These are phyloP conservation scores for Dendrolimus pini DNA, from an alignment of 2,888 invertebrate genomes.

Conservation along the genomic window DNA sequence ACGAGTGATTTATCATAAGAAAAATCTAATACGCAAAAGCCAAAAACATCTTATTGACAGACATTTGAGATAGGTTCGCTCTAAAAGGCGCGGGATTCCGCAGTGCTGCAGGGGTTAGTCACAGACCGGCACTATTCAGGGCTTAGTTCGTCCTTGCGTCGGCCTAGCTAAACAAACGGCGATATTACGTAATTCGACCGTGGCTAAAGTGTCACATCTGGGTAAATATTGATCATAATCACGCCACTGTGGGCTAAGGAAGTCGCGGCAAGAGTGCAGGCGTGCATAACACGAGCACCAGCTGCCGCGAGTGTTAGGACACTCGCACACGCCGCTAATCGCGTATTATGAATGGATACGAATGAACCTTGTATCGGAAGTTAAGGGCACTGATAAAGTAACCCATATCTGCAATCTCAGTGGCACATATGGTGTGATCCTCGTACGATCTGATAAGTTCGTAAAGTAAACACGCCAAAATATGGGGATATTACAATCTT, in stretches of 20 bases:
- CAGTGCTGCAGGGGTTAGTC: conserved; percentile 19
- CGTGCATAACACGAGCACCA: conserved; percentile 34
- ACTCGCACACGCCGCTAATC: neutral
- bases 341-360: neutral
- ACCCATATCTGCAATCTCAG: neutral
- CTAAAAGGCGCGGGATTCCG: too few species aligned
- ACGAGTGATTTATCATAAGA: too few species aligned
- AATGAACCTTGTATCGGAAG: neutral
- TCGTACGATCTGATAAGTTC: neutral
- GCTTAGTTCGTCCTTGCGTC: conserved; percentile 35
- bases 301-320: conserved; percentile 25
- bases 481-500: conserved; percentile 6
- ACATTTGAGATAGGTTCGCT: too few species aligned
- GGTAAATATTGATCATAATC: conserved; percentile 68
- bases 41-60: too few species aligned
- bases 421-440: too few species aligned
- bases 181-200: conserved; percentile 54
- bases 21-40: too few species aligned
- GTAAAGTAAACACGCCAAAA: neutral
- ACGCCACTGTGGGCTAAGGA: conserved; percentile 47
- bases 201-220: conserved; percentile 51
- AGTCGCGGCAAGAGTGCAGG: conserved; percentile 39
- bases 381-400: neutral
- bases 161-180: conserved; percentile 39
- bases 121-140: conserved; percentile 28